Evolutionary conservation across 2,113 vertebrate species (phyloP), one percentile per base, ranked within the genome.

Genomic region (Gorsachius goisagi): DNA sequence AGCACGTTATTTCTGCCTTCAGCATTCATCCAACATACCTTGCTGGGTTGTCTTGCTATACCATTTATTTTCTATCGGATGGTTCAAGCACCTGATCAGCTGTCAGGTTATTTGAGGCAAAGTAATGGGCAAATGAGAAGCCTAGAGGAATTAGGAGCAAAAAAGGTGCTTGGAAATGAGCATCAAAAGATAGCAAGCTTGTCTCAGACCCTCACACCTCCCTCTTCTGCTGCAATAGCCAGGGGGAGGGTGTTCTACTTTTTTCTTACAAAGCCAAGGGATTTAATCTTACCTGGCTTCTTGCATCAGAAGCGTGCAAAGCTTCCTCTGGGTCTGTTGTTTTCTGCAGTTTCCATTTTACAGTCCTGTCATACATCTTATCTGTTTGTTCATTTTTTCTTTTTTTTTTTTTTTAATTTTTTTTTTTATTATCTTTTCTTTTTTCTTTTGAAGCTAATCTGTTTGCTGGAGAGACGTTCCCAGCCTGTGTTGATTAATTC

Each of bases 301-400:
- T 45, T 85, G 28, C 39, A 79, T 52, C 21, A 87, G 56, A 78
- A 92, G n/a, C 1, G 8, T 41, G 66, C 44, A 93, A 80, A 81
- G 39, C 24, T 72, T 68, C 32, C 44, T 87, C 15, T 49, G 18
- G n/a, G 17, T 45, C 49, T 91, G 39, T 64, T 91, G 44, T 64
- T 88, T 72, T 78, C 81, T 80, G 50, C 64, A 93, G 69, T 82
- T 95, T 83, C 53, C 50, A 76, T 82, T 96, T 91, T 76, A 79
- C 28, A 41, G 41, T 76, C 45, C 58, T 90, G 49, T 76, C 81
- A 73, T 64, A 55, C 45, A 76, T n/a, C 53, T 79, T 59, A 92
- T 44, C 37, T 80, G 30, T 15, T 75, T 72, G 23, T 20, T 71
- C 16, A 7, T 3, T 2, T 4, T 60, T 37, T 30, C 3, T 26